Base-by-base conservation (phyloP, 2,888 invertebrate genomes). In the Trichopoda pennipes region DNA sequence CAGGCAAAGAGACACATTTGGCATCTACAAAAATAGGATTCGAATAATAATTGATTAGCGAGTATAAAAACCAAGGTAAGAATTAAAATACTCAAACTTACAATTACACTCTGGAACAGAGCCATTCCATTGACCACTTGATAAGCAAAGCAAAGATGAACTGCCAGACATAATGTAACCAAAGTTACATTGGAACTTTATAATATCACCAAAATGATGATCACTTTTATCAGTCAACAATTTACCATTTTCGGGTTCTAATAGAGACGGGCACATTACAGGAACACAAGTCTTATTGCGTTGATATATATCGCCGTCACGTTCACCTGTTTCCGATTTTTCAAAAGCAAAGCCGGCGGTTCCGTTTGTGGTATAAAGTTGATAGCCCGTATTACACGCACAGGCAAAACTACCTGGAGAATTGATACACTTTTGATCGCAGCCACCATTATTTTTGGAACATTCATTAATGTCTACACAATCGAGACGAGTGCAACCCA, bases 271-370 rank as follows among this genome's bases (percentile, higher is more conserved):
- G 85, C 98, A 98, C 96, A 97, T 96, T 3, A 97, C 93, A 0
- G 97, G 96, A 14, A 98, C 98, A 90, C 98, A 99, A 38, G 98
- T 96, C 92, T 99, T 98, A 90, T 98, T 98, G 86, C 95, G 93
- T 89, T 97, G 96, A 89, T 95, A 96, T 1, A 95, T 93, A 88
- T 99, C 98, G 0, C 97, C 97, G 87, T 98, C 97, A 79, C 96
- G 93, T 83, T 95, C 93, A 7, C 99, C 99, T 70, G 94, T 95
- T 92, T 99, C 99, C 0, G 94, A 94, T 73, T 92, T 92, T 86
- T 96, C 96, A 69, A 99, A 93, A 63, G 92, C 88, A 88, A 95
- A 97, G 16, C 97, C 98, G 81, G 98, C 97, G 0, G 98, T 98
- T 9, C 98, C 98, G 88, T 98, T 97, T 16, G 93, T 91, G 4